A percentile compares a stretch with the other conserved stretches of the same genome.
Evolutionary conservation across 2,888 invertebrate genomes (phyloP).

Genomic region (Odontocerum albicorne): DNA sequence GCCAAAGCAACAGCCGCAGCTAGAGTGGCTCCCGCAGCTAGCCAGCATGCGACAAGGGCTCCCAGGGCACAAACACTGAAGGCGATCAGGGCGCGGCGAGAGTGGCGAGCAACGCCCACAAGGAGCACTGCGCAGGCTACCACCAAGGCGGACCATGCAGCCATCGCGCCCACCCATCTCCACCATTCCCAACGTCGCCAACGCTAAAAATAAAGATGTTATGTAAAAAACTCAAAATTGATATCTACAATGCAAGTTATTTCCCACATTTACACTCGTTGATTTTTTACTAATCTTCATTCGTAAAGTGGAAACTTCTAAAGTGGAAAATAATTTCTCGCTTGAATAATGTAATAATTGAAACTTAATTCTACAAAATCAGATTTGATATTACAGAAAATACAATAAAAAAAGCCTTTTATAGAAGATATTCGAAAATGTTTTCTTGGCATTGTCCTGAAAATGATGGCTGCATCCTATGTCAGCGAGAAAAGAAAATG

Average conservation of each 20-base stretch:
- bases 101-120: constrained; percentile 87
- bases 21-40: constrained; percentile 84
- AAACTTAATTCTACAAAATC: too few relatives aligned
- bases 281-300: too few relatives aligned
- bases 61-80: constrained; percentile 85
- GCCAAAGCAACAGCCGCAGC: constrained; percentile 83
- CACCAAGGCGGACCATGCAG: constrained; percentile 80
- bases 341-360: too few relatives aligned
- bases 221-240: not conserved
- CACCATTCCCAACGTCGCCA: constrained; percentile 74
- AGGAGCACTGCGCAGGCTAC: constrained; percentile 86
- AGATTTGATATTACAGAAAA: too few relatives aligned
- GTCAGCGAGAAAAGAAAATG: too few relatives aligned
- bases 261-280: too few relatives aligned
- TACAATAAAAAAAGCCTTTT: too few relatives aligned
- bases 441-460: too few relatives aligned
- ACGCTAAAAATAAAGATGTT: constrained; percentile 49
- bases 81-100: constrained; percentile 85
- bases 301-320: too few relatives aligned
- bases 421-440: too few relatives aligned
- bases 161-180: constrained; percentile 90
- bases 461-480: too few relatives aligned
- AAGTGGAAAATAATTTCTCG: too few relatives aligned
- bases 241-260: not conserved
- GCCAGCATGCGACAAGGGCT: constrained; percentile 75